Evolutionary conservation across 2,797 vertebrate genomes (phyloP).

Genomic region (Sebastes diaconus): DNA sequence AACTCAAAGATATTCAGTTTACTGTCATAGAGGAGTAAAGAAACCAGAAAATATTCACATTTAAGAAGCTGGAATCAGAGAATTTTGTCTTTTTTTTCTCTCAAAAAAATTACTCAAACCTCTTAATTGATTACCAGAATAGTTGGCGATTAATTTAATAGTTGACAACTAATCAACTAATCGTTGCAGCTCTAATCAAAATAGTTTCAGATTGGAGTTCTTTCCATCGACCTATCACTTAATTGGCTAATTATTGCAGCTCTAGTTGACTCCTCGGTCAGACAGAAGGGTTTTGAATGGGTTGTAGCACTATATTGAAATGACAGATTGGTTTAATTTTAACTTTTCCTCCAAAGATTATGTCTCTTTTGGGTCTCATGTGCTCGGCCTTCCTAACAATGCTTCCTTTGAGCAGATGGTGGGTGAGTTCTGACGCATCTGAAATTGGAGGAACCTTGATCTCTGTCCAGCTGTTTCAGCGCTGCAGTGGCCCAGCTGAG

Average conservation of each 20-base stretch:
- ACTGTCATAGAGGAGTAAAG: too few relatives aligned
- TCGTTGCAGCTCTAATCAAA: neutral
- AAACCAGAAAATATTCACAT: too few relatives aligned
- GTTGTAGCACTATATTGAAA: neutral
- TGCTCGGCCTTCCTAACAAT: constrained; percentile 30
- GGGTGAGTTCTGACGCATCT: constrained; percentile 30
- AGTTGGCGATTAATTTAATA: too few relatives aligned
- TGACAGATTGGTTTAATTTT: neutral
- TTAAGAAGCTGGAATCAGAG: too few relatives aligned
- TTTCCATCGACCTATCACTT: neutral
- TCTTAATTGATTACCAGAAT: too few relatives aligned
- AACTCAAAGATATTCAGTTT: too few relatives aligned
- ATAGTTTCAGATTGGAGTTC: neutral
- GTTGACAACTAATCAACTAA: too few relatives aligned
- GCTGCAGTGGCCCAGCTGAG: constrained; percentile 2
- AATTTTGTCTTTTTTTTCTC: too few relatives aligned
- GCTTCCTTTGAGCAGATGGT: constrained; percentile 64
- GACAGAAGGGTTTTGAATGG: neutral
- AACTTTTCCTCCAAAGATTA: neutral
- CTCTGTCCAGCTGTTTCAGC: constrained; percentile 54
- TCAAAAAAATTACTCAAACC: too few relatives aligned
- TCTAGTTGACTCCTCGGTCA: neutral
- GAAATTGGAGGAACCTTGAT: constrained; percentile 40
- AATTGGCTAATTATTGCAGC: neutral
- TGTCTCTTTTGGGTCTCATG: neutral